Percentiles rank a stretch among this genome's conserved stretches.
phyloP scores from a whole-genome alignment of 2,888 invertebrate genomes.

The Eupithecia dodoneata region DNA sequence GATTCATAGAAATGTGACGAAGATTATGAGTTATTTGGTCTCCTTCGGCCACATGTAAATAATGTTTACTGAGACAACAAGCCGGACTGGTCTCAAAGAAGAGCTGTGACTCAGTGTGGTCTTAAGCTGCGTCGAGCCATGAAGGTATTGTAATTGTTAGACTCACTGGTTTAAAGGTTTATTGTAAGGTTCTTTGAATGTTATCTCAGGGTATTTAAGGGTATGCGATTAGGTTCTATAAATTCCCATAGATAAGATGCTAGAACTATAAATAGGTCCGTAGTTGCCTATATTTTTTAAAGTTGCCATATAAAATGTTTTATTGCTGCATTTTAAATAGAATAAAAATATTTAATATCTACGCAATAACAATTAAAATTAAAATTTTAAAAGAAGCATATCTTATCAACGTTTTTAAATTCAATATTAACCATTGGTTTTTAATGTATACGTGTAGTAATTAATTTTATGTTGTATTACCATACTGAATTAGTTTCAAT shows the following conservation, averaged over 20 bases:
- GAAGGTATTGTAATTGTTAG: not conserved
- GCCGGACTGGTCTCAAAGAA: slow-evolving; percentile 34
- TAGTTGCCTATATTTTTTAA: not conserved
- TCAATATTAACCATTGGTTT: slow-evolving; percentile 1
- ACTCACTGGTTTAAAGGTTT: slow-evolving; percentile 19
- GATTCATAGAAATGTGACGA: slow-evolving; percentile 33
- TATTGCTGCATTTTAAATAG: not conserved
- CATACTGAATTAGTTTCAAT: slow-evolving; percentile 24
- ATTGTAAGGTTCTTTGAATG: slow-evolving; percentile 37
- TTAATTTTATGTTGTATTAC: slow-evolving; percentile 18
- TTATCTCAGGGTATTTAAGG: slow-evolving; percentile 31
- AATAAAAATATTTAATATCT: not conserved
- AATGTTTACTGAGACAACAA: slow-evolving; percentile 55
- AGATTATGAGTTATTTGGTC: slow-evolving; percentile 32
- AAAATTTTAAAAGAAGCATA: not conserved
- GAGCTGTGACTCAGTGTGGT: slow-evolving; percentile 37
- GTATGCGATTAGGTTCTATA: slow-evolving; percentile 7
- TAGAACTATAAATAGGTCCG: not conserved
- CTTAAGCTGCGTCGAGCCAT: slow-evolving; percentile 16
- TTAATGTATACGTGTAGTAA: slow-evolving; percentile 8
- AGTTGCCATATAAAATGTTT: not conserved
- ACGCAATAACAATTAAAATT: not conserved
- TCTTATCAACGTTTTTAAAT: slow-evolving; percentile 4
- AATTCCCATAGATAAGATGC: slow-evolving; percentile 17
- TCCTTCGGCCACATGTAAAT: slow-evolving; percentile 41